Conservation (phyloP, 2,888 invertebrate species). For the Melitaea athalia region DNA sequence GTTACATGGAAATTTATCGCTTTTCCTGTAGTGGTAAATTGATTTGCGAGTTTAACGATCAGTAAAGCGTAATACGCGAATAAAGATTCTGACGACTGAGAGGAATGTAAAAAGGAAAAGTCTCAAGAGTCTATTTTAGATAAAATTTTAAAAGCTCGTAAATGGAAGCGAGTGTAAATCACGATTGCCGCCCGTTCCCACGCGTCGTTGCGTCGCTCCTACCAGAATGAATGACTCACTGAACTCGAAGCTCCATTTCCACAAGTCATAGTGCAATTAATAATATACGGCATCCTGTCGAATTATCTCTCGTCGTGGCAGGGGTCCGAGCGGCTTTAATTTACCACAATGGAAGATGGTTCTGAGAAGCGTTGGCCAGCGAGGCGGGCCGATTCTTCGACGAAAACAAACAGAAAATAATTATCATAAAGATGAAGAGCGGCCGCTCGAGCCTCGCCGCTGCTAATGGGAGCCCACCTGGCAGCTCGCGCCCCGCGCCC, state of each 20-base stretch:
- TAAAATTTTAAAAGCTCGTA: slow-evolving; percentile 59
- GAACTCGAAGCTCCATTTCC: slow-evolving; percentile 79
- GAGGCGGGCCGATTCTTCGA: slow-evolving; percentile 80
- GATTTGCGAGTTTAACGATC: slow-evolving; percentile 64
- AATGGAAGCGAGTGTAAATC: slow-evolving; percentile 61
- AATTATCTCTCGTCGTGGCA: slow-evolving; percentile 81
- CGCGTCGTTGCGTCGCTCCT: slow-evolving; percentile 64
- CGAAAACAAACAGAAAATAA: slow-evolving; percentile 83
- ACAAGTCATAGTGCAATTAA: slow-evolving; percentile 83
- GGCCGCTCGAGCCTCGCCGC: slow-evolving; percentile 76
- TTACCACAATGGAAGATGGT: slow-evolving; percentile 81
- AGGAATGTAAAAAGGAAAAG: slow-evolving; percentile 55
- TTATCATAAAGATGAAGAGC: slow-evolving; percentile 83
- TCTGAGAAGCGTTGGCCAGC: slow-evolving; percentile 77
- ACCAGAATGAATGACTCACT: slow-evolving; percentile 80
- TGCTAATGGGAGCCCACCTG: slow-evolving; percentile 81
- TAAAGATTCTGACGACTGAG: slow-evolving; percentile 44
- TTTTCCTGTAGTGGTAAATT: slow-evolving; percentile 66
- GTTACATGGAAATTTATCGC: slow-evolving; percentile 76
- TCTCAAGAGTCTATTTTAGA: slow-evolving; percentile 48
- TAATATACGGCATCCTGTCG: slow-evolving; percentile 83
- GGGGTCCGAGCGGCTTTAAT: slow-evolving; percentile 82
- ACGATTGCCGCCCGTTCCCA: slow-evolving; percentile 70
- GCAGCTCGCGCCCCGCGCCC: slow-evolving; percentile 52
- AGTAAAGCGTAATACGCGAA: slow-evolving; percentile 50